These are phyloP conservation scores for Rallus crepitans DNA, from an alignment of 2,797 vertebrate species.

Conservation along the genomic window DNA sequence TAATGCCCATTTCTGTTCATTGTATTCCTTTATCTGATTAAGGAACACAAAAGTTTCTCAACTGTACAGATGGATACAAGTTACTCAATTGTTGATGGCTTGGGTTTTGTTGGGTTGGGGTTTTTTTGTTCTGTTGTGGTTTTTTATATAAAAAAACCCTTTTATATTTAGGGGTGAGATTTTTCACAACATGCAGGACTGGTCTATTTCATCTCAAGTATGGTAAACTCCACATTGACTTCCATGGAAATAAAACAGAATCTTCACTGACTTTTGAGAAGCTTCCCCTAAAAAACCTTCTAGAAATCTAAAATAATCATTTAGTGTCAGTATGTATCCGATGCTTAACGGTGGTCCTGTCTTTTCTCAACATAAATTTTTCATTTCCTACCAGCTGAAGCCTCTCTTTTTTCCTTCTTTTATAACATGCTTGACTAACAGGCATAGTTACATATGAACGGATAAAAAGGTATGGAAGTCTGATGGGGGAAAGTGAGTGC, in stretches of 20 bases:
- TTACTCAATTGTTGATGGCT: neutral
- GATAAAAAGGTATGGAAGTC: slow-evolving; percentile 17
- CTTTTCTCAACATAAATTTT: neutral
- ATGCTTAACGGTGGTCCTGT: neutral
- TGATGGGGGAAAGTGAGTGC: slow-evolving; percentile 4
- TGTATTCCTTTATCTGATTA: neutral
- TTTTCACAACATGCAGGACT: neutral
- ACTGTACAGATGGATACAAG: neutral
- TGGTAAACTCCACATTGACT: neutral
- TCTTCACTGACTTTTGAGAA: neutral
- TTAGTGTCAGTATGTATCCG: neutral
- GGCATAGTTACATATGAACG: neutral
- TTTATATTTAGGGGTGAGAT: neutral
- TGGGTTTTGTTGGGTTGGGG: neutral
- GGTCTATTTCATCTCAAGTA: neutral
- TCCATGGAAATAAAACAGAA: neutral
- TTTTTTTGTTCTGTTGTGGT: neutral
- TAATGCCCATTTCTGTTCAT: neutral
- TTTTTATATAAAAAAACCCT: neutral
- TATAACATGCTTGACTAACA: slow-evolving; percentile 46
- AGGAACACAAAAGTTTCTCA: neutral
- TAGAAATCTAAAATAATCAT: neutral
- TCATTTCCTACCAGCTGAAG: slow-evolving; percentile 1
- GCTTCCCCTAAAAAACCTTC: neutral
- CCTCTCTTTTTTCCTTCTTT: slow-evolving; percentile 16